These are phyloP conservation scores for Heteropelma amictum DNA, from an alignment of 2,888 invertebrate species.

Conservation along the genomic window DNA sequence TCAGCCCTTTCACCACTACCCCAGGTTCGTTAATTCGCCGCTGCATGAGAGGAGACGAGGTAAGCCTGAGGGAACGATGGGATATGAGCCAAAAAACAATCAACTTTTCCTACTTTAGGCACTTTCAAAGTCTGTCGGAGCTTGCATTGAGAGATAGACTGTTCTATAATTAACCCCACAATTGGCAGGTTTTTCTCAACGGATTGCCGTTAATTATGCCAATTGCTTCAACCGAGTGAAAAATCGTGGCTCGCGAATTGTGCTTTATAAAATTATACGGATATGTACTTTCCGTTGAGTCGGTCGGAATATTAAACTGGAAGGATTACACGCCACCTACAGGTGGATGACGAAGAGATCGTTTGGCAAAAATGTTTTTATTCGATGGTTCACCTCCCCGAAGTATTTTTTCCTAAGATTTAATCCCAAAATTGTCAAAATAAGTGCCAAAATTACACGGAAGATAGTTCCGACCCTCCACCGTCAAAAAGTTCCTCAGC, in stretches of 20 bases:
- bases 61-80: slow-evolving; percentile 18
- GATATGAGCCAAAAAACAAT: slow-evolving; percentile 6
- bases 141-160: not conserved
- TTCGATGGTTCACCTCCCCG: no score
- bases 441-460: no score
- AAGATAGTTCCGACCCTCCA: no score
- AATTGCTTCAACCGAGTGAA: slow-evolving; percentile 17
- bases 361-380: no score
- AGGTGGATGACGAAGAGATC: no score
- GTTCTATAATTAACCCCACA: slow-evolving; percentile 21
- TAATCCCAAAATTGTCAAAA: no score
- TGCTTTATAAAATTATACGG: not conserved
- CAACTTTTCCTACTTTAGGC: not conserved
- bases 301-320: no score
- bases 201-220: slow-evolving; percentile 42
- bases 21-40: slow-evolving; percentile 46
- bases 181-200: slow-evolving; percentile 34
- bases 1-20: not conserved
- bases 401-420: no score
- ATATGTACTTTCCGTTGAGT: not conserved
- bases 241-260: not conserved
- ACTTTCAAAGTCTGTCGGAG: slow-evolving; percentile 1
- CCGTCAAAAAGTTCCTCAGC: no score
- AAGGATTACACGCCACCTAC: no score
- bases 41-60: slow-evolving; percentile 27